A percentile compares a stretch with the other conserved stretches of the same genome.
Evolutionary conservation across 1,140 invertebrate species (phyloP).

Genomic region (Papilio dardanus): DNA sequence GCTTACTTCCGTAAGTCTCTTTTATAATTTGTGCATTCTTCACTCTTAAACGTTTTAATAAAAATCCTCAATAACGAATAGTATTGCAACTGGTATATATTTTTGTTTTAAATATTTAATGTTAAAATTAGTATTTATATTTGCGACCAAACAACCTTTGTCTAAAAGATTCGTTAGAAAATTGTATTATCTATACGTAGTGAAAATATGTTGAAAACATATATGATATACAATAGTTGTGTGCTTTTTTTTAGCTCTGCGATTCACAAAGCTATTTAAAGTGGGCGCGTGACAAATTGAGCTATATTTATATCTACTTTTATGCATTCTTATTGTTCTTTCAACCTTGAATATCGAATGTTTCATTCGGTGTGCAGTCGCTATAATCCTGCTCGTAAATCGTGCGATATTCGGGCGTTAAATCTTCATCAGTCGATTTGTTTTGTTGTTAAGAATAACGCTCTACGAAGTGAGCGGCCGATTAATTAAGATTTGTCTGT

Average conservation of each 20-base stretch:
- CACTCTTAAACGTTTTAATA: too few relatives aligned
- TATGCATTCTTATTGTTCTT: conserved; percentile 7
- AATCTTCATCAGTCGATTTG: conserved; percentile 30
- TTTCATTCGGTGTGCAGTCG: background rate
- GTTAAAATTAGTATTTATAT: background rate
- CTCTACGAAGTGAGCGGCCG: conserved; percentile 29
- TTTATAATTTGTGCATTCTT: background rate
- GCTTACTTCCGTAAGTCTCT: conserved; percentile 4
- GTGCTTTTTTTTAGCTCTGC: background rate
- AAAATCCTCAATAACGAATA: background rate
- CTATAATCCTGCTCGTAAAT: conserved; percentile 16
- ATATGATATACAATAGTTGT: background rate
- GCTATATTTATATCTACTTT: background rate
- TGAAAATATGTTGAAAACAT: background rate
- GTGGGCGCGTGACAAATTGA: background rate
- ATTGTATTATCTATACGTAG: background rate
- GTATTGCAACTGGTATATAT: background rate
- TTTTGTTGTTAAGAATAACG: conserved; percentile 30
- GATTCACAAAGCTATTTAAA: conserved; percentile 2
- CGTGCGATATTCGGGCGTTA: background rate
- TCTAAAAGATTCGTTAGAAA: background rate
- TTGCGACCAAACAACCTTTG: background rate
- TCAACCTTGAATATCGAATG: conserved; percentile 1
- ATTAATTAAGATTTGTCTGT: conserved; percentile 44
- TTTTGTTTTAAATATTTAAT: background rate